Evolutionary conservation across 2,888 invertebrate genomes (phyloP), one percentile per base, ranked within the genome.

Genomic region (Eristalis intricaria): DNA sequence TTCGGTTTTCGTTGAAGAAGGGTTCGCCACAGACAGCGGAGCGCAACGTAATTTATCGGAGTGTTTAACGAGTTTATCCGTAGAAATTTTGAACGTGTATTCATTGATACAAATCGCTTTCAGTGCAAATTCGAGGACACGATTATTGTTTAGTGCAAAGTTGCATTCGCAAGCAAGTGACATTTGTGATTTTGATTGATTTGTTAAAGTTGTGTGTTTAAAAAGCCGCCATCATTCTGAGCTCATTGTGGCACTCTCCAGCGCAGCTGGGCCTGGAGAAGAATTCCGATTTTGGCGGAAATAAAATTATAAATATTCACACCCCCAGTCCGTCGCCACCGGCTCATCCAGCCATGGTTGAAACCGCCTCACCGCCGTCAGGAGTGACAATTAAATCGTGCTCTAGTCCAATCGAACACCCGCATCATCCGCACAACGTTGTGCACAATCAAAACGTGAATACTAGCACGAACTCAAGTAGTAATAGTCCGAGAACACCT

Each of bases 201-300:
- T 32, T 38, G 19, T 61, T 15, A 50, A 40, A 43, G 64, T 76
- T 73, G 70, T 73, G 70, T 40, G 78, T 73, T 23, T n/a, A 22
- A 50, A 64, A 79, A 84, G 50, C 50, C 81, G 85, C 85, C 92
- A 92, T 91, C 90, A 93, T 93, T 92, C 91, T 93, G 92, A 93
- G 92, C 91, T 93, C 93, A 90, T 89, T 93, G 92, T 93, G 93
- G 93, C 91, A 91, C 81, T 90, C 93, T 90, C 91, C 92, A 90
- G 91, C 91, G 91, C 92, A 92, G 90, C 90, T 93, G 80, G 91
- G 91, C 89, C 90, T 91, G 90, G 91, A 91, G 89, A 91, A 92
- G 73, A 89, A 90, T 77, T 89, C 91, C 73, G 92, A 93, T 89
- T 93, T 92, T 82, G 64, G 89, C 82, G 73, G 88, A 35, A 82